A percentile compares a stretch with the other conserved stretches of the same genome.
These are phyloP conservation scores for Hermaeophaga mercurialis DNA, from an alignment of 2,888 invertebrate species.

Conservation along the genomic window DNA sequence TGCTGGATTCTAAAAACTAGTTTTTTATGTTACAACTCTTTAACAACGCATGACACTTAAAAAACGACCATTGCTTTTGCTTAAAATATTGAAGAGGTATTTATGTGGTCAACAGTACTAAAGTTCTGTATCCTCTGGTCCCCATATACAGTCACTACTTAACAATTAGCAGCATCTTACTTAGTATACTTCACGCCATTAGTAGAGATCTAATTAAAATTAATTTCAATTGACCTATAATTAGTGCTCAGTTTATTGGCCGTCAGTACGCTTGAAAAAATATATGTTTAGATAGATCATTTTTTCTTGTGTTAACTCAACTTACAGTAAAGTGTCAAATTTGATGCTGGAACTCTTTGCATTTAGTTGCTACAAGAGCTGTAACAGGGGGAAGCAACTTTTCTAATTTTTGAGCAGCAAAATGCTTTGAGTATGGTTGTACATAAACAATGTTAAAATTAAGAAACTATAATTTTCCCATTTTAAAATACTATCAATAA, in stretches of 20 bases:
- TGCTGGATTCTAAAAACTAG: slow-evolving; percentile 52
- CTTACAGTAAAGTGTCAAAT: slow-evolving; percentile 1
- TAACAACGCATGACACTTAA: slow-evolving; percentile 16
- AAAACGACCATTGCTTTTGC: slow-evolving; percentile 9
- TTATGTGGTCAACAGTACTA: slow-evolving; percentile 1
- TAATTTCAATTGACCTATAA: background rate
- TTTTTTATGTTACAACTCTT: slow-evolving; percentile 27
- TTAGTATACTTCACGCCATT: background rate
- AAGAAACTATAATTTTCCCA: too few species aligned
- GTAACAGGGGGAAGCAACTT: slow-evolving; percentile 47
- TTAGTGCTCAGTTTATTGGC: background rate
- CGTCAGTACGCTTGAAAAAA: background rate
- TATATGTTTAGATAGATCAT: background rate
- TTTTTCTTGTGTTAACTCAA: background rate
- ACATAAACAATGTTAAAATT: slow-evolving; percentile 31
- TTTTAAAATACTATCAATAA: too few species aligned
- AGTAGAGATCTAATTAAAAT: background rate
- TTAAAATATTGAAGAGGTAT: slow-evolving; percentile 8
- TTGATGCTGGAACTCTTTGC: slow-evolving; percentile 1
- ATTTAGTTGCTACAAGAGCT: slow-evolving; percentile 20
- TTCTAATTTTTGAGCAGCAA: slow-evolving; percentile 54
- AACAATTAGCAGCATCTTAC: background rate
- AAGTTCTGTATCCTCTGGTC: slow-evolving; percentile 12
- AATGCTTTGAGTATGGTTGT: slow-evolving; percentile 49
- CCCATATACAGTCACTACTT: slow-evolving; percentile 9